These are phyloP conservation scores for Ophonus ardosiacus DNA, from an alignment of 2,888 invertebrate species.

Conservation along the genomic window DNA sequence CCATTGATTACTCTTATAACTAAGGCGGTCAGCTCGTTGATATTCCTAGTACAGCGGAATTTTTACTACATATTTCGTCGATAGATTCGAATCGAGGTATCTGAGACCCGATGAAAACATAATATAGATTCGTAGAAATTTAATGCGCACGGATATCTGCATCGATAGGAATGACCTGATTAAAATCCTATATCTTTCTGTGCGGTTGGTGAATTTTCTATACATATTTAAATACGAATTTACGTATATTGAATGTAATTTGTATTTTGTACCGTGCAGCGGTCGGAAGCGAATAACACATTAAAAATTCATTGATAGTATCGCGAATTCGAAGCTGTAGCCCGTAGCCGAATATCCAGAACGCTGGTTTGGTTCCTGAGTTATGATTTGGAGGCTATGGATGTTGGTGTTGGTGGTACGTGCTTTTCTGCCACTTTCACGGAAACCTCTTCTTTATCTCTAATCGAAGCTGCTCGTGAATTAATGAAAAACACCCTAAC, in stretches of 20 bases:
- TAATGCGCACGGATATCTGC: too few relatives aligned
- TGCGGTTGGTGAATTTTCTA: neutral
- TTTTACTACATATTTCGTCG: too few relatives aligned
- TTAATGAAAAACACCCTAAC: conserved; percentile 56
- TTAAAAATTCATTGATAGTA: conserved; percentile 36
- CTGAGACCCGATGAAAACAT: too few relatives aligned
- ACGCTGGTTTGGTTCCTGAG: conserved; percentile 17
- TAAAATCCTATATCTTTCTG: neutral
- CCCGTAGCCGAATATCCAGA: conserved; percentile 5
- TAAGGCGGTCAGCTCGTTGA: too few relatives aligned
- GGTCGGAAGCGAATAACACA: conserved; percentile 10
- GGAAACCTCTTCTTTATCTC: conserved; percentile 36
- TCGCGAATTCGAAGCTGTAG: neutral
- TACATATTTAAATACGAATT: neutral
- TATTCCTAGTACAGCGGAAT: too few relatives aligned
- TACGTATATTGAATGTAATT: neutral
- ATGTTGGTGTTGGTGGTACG: conserved; percentile 4
- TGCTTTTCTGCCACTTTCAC: conserved; percentile 37
- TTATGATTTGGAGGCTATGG: conserved; percentile 13
- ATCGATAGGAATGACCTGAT: neutral
- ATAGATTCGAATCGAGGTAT: too few relatives aligned
- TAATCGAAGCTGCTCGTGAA: conserved; percentile 50
- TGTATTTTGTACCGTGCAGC: neutral
- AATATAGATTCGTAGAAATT: too few relatives aligned
- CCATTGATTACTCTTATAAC: too few relatives aligned